A percentile compares a stretch with the other conserved stretches of the same genome.
Conservation (phyloP, 37 sponge, comb jelly and placozoan species). For the Sycon ciliatum region DNA sequence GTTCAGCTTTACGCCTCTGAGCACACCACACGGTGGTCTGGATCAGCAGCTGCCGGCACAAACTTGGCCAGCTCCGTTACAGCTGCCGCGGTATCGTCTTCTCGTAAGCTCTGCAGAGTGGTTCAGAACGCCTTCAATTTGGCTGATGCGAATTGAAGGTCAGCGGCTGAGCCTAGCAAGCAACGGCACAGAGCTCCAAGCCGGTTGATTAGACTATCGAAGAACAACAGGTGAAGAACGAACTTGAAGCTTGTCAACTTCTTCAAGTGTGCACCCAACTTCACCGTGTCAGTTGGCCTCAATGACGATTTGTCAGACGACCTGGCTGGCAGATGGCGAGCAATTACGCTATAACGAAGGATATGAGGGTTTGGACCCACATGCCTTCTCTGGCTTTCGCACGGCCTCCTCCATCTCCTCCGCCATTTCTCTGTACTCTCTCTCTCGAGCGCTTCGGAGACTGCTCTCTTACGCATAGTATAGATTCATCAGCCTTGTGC, state of each 20-base stretch:
- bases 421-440: neutral
- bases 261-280: neutral
- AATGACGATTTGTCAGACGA: slow-evolving; percentile 12
- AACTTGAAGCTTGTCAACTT: slow-evolving; percentile 19
- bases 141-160: too few species aligned
- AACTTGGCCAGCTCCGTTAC: too few species aligned
- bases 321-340: slow-evolving; percentile 9
- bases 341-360: slow-evolving; percentile 16
- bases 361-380: slow-evolving; percentile 12
- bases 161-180: slow-evolving; percentile 13
- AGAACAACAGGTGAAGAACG: slow-evolving; percentile 14
- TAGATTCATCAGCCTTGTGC: slow-evolving; percentile 11
- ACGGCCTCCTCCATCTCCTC: slow-evolving; percentile 19
- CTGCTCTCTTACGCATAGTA: slow-evolving; percentile 12
- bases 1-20: too few species aligned
- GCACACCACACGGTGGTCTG: too few species aligned
- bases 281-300: slow-evolving; percentile 5
- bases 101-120: too few species aligned
- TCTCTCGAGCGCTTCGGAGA: neutral
- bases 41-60: too few species aligned
- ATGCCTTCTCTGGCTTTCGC: slow-evolving; percentile 18
- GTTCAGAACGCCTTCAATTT: too few species aligned
- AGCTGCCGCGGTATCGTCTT: too few species aligned
- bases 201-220: too few species aligned
- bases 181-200: too few species aligned